These are phyloP conservation scores for Drosophila infuscata DNA, from an alignment of 2,888 invertebrate genomes.

Conservation along the genomic window DNA sequence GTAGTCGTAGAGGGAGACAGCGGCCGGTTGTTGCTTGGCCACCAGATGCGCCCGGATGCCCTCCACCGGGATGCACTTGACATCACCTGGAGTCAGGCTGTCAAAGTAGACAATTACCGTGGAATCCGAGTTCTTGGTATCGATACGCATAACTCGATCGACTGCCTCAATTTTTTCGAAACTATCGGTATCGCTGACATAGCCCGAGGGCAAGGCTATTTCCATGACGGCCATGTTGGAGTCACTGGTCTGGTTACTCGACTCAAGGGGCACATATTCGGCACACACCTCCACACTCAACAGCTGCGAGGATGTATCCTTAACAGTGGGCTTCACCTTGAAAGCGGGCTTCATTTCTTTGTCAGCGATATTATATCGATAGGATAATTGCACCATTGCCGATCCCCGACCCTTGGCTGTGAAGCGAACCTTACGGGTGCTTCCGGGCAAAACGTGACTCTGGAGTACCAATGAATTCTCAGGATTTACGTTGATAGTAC, in stretches of 20 bases:
- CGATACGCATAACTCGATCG: conserved; percentile 87
- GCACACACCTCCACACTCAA: conserved; percentile 93
- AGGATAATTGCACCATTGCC: conserved; percentile 91
- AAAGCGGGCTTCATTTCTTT: conserved; percentile 95
- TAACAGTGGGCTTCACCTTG: conserved; percentile 93
- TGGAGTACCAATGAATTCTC: conserved; percentile 94
- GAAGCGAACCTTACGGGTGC: conserved; percentile 88
- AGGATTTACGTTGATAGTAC: conserved; percentile 86
- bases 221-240: conserved; percentile 97
- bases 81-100: conserved; percentile 87
- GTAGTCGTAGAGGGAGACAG: conserved; percentile 94
- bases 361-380: conserved; percentile 93
- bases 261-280: conserved; percentile 86
- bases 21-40: conserved; percentile 93
- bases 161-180: conserved; percentile 87
- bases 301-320: conserved; percentile 91
- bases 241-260: conserved; percentile 85
- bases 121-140: conserved; percentile 88
- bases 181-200: conserved; percentile 91
- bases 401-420: conserved; percentile 93
- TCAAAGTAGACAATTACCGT: conserved; percentile 91
- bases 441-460: conserved; percentile 87
- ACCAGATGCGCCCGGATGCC: conserved; percentile 94
- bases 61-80: conserved; percentile 92
- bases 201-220: conserved; percentile 96